A percentile compares a stretch with the other conserved stretches of the same genome.
Evolutionary conservation across 2,888 invertebrate species (phyloP).

Genomic region (Leptopilina syphax): DNA sequence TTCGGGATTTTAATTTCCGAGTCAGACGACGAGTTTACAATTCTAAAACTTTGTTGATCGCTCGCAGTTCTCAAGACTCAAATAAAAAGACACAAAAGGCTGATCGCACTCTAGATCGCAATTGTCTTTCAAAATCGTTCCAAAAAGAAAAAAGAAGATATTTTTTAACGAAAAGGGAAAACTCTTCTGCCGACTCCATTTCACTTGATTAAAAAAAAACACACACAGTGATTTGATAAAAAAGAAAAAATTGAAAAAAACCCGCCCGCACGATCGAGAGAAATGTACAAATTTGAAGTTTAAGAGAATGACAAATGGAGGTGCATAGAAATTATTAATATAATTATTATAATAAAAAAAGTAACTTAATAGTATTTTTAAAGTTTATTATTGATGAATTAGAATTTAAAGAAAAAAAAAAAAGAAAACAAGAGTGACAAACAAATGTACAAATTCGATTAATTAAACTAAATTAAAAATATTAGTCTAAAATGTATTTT

Average conservation of each 20-base stretch:
- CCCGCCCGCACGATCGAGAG: slow-evolving; percentile 71
- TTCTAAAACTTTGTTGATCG: slow-evolving; percentile 64
- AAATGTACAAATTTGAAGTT: slow-evolving; percentile 74
- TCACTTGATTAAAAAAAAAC: slow-evolving; percentile 53
- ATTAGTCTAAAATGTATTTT: slow-evolving; percentile 75
- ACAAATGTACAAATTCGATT: slow-evolving; percentile 75
- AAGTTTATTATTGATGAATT: slow-evolving; percentile 71
- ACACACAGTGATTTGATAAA: slow-evolving; percentile 50
- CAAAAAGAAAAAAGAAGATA: not conserved
- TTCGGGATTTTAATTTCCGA: slow-evolving; percentile 21
- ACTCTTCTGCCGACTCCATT: slow-evolving; percentile 48
- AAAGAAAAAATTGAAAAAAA: slow-evolving; percentile 47
- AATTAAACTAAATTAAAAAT: slow-evolving; percentile 71
- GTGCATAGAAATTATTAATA: slow-evolving; percentile 72
- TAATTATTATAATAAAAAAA: slow-evolving; percentile 68
- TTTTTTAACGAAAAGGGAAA: slow-evolving; percentile 40
- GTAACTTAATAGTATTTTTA: slow-evolving; percentile 70
- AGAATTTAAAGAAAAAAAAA: slow-evolving; percentile 33
- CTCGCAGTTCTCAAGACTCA: slow-evolving; percentile 59
- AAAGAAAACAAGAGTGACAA: slow-evolving; percentile 53
- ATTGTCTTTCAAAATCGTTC: slow-evolving; percentile 29
- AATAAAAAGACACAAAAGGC: slow-evolving; percentile 29
- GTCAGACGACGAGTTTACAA: slow-evolving; percentile 40
- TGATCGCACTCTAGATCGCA: slow-evolving; percentile 32
- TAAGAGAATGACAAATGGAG: slow-evolving; percentile 60